Evolutionary conservation across 2,113 vertebrate genomes (phyloP), one percentile per base, ranked within the genome.

Genomic region (Daubentonia madagascariensis): DNA sequence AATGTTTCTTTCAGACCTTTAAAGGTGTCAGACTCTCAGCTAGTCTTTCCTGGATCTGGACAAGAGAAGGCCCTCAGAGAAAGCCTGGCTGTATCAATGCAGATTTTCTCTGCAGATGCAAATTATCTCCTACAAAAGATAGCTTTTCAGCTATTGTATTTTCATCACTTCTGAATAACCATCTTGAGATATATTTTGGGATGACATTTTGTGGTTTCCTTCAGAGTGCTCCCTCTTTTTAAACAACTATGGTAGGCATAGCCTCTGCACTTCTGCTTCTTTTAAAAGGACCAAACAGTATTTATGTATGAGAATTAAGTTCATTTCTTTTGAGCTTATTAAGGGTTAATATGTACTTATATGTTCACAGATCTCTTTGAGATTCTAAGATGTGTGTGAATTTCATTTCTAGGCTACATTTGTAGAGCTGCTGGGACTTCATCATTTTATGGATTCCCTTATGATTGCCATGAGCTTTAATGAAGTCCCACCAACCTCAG

Each of bases 361-460:
- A 13, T 54, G 14, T 20, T 78, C 22, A 40, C 57, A 78, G 28
- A 17, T 88, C 11, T 52, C 76, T 85, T 32, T 54, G 40, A 13
- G 61, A 80, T 65, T 87, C 57, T n/a, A 78, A 85, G 16, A 48
- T 8, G 1, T 59, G 23, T 32, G 40, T 91, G 43, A 67, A 75
- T 89, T 89, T 84, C 16, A 40, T 22, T 95, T 48, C 85, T 22
- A 97, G 94, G 43, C 22, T n/a, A 16, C 9, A 3, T 43, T 97
- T 85, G 11, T n/a, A 2, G 99, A 99, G 1, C 52, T 97, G 14
- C 95, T 99, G 89, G 99, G 99, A 32, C 87, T 99, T 76, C 96
- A 92, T 78, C 96, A 99, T 98, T 99, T 98, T 85, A 99, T 99
- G 99, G 98, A 98, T 0, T 94, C 94, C 1, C 14, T 99, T 97